These are phyloP conservation scores for Agrotis segetum DNA, from an alignment of 2,888 invertebrate species.

Conservation along the genomic window DNA sequence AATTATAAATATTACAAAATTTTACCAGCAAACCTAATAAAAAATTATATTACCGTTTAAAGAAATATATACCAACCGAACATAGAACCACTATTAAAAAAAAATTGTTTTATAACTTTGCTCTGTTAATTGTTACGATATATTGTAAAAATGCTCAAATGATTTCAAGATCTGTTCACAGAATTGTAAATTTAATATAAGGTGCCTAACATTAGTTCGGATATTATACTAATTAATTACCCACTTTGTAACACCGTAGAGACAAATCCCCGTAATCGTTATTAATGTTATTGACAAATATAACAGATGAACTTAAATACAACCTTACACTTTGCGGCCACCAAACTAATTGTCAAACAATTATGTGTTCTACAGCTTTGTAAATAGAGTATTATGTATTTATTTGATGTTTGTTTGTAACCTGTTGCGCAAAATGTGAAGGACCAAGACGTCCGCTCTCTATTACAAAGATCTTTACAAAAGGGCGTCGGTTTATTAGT, in stretches of 20 bases:
- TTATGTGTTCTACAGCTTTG: slow-evolving; percentile 20
- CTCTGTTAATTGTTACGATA: too few species aligned
- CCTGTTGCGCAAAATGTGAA: slow-evolving; percentile 66
- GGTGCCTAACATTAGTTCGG: background rate
- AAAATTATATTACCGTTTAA: too few species aligned
- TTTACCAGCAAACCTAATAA: too few species aligned
- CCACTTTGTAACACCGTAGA: slow-evolving; percentile 19
- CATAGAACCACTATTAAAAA: too few species aligned
- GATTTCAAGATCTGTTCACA: background rate
- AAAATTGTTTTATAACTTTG: too few species aligned
- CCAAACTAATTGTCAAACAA: slow-evolving; percentile 5
- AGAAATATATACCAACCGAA: too few species aligned
- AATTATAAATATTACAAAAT: too few species aligned
- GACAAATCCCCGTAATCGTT: slow-evolving; percentile 46
- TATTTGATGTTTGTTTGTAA: slow-evolving; percentile 30
- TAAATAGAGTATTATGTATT: slow-evolving; percentile 11
- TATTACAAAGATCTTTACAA: slow-evolving; percentile 49
- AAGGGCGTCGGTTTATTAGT: slow-evolving; percentile 58
- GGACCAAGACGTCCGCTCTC: slow-evolving; percentile 58
- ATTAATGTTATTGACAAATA: slow-evolving; percentile 56
- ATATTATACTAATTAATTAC: slow-evolving; percentile 42
- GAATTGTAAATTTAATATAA: background rate
- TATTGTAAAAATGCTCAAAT: background rate
- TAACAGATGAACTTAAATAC: slow-evolving; percentile 21
- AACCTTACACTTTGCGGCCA: background rate